Evolutionary conservation across 2,888 invertebrate species (phyloP).

Genomic region (Dolomedes plantarius): DNA sequence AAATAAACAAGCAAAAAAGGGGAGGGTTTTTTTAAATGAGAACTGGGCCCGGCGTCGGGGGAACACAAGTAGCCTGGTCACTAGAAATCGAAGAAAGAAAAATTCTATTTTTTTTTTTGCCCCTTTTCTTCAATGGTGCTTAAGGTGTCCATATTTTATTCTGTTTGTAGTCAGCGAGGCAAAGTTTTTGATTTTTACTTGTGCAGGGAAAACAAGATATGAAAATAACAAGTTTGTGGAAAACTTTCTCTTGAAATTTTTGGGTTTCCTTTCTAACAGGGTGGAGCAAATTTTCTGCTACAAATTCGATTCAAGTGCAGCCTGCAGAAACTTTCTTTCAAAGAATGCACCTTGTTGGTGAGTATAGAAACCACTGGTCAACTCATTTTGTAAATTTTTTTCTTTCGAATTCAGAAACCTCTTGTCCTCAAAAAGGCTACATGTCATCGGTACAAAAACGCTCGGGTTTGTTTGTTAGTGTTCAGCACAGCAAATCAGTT

Average conservation of each 20-base stretch:
- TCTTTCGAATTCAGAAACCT: no score
- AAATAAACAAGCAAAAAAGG: slow-evolving; percentile 32
- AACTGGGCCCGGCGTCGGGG: slow-evolving; percentile 30
- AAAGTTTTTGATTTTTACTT: slow-evolving; percentile 7
- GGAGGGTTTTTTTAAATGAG: slow-evolving; percentile 47
- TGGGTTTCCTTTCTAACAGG: not conserved
- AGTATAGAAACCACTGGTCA: not conserved
- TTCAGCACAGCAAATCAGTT: no score
- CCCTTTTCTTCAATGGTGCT: slow-evolving; percentile 15
- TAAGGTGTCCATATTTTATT: slow-evolving; percentile 63
- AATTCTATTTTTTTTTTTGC: slow-evolving; percentile 1
- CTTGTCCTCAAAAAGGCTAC: no score
- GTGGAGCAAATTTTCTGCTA: not conserved
- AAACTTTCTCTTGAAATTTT: slow-evolving; percentile 1
- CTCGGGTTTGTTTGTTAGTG: no score
- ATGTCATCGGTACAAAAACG: no score
- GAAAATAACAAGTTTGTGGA: slow-evolving; percentile 41
- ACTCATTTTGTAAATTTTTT: not conserved
- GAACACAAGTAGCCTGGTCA: slow-evolving; percentile 46
- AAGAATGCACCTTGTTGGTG: not conserved
- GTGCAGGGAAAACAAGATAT: slow-evolving; percentile 7
- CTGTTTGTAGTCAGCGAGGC: slow-evolving; percentile 9
- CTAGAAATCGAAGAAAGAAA: slow-evolving; percentile 25
- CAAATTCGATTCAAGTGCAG: not conserved
- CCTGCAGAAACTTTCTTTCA: not conserved